phyloP scores from a whole-genome alignment of 30 jellyfish, hydroid and myxozoan species.

The Sanderia malayensis region DNA sequence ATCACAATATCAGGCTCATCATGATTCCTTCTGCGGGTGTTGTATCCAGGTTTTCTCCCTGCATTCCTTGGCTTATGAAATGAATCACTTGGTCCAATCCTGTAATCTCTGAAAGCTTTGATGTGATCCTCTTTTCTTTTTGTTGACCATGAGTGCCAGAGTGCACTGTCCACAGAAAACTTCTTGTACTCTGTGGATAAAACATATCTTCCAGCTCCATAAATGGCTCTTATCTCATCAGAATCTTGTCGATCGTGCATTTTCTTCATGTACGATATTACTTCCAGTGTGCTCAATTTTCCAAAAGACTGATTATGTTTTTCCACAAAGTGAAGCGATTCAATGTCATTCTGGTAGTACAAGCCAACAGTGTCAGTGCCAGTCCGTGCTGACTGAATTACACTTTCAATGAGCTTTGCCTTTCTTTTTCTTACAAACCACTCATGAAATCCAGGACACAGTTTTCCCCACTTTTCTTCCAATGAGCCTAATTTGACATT shows the following conservation, averaged over 20 bases:
- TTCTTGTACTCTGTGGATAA: too few species aligned
- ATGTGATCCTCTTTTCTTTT: too few species aligned
- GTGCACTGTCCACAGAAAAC: too few species aligned
- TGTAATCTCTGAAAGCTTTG: too few species aligned
- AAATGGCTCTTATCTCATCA: too few species aligned
- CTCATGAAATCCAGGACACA: slow-evolving; percentile 18
- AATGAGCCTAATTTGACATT: slow-evolving; percentile 12
- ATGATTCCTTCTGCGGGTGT: too few species aligned
- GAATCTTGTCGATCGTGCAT: not conserved
- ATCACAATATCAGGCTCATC: too few species aligned
- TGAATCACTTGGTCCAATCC: too few species aligned
- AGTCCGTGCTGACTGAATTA: not conserved
- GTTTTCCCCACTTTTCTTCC: slow-evolving; percentile 23
- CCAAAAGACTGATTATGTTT: not conserved
- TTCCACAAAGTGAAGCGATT: not conserved
- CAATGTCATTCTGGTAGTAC: slow-evolving; percentile 1
- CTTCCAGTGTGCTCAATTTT: not conserved
- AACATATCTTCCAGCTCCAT: too few species aligned
- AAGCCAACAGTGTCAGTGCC: slow-evolving; percentile 1
- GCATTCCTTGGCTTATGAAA: too few species aligned
- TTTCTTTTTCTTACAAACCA: slow-evolving; percentile 25
- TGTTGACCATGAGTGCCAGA: too few species aligned
- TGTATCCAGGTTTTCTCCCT: too few species aligned
- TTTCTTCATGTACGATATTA: not conserved
- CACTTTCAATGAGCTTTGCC: not conserved